Conservation (phyloP, 2,113 vertebrate genomes). For the Zosterops lateralis region DNA sequence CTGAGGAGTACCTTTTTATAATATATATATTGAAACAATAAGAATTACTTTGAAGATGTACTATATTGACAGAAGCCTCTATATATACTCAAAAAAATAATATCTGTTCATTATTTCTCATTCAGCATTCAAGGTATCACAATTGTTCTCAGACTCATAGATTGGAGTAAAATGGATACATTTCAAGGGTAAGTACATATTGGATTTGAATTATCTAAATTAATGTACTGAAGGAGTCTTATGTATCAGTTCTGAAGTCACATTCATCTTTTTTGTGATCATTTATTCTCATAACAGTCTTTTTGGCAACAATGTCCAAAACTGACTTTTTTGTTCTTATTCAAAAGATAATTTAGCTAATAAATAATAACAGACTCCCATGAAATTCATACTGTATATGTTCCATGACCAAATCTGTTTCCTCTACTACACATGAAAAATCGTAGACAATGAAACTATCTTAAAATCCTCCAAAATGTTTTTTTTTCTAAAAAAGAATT, state of each 20-base stretch:
- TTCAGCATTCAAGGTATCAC: not conserved
- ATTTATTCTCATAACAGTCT: not conserved
- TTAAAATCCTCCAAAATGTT: fast-evolving
- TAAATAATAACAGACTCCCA: too few species aligned
- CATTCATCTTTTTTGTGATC: not conserved
- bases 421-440: not conserved
- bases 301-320: not conserved
- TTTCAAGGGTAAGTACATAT: not conserved
- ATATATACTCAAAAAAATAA: not conserved
- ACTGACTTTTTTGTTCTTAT: not conserved
- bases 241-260: not conserved
- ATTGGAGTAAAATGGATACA: not conserved
- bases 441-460: not conserved
- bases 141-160: not conserved
- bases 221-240: not conserved
- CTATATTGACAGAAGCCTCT: not conserved
- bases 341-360: not conserved
- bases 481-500: not conserved
- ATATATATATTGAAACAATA: not conserved
- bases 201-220: not conserved
- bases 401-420: not conserved
- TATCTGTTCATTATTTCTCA: not conserved
- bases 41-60: not conserved
- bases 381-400: not conserved
- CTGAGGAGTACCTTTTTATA: not conserved